These are phyloP conservation scores for Cydia fagiglandana DNA, from an alignment of 1,140 invertebrate species.

Conservation along the genomic window DNA sequence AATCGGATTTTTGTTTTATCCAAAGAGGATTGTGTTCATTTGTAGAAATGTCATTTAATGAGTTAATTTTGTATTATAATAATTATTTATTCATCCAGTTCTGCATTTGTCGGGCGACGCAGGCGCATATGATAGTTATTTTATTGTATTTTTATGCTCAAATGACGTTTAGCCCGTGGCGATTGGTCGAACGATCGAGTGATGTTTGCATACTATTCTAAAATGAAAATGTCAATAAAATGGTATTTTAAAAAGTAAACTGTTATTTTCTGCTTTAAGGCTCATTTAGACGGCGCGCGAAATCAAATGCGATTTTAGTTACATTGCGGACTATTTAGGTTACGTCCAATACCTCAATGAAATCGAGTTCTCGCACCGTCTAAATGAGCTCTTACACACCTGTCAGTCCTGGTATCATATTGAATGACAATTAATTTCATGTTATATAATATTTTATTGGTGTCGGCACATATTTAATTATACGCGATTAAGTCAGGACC, in stretches of 20 bases:
- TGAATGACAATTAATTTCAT: not conserved
- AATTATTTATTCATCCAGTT: slow-evolving; percentile 76
- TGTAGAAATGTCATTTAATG: slow-evolving; percentile 58
- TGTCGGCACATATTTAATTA: too few relatives aligned
- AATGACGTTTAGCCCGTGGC: slow-evolving; percentile 61
- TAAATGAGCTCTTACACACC: too few relatives aligned
- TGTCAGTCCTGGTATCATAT: slow-evolving; percentile 8
- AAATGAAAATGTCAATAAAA: slow-evolving; percentile 78
- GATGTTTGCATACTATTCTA: slow-evolving; percentile 76
- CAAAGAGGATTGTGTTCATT: slow-evolving; percentile 78
- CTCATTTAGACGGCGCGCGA: too few relatives aligned
- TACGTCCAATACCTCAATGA: too few relatives aligned
- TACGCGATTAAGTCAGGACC: too few relatives aligned
- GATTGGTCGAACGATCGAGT: slow-evolving; percentile 66
- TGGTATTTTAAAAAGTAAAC: slow-evolving; percentile 72
- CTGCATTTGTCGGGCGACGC: slow-evolving; percentile 57
- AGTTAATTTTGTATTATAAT: slow-evolving; percentile 57
- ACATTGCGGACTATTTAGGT: too few relatives aligned
- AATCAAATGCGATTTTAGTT: too few relatives aligned
- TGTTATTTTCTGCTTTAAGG: too few relatives aligned
- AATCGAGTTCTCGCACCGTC: too few relatives aligned
- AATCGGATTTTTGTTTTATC: slow-evolving; percentile 60
- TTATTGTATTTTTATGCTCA: slow-evolving; percentile 62
- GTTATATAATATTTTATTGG: too few relatives aligned
- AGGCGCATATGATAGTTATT: slow-evolving; percentile 22